These are phyloP conservation scores for Phallusia fumigata DNA, from an alignment of 23 tunicate species.

Conservation along the genomic window DNA sequence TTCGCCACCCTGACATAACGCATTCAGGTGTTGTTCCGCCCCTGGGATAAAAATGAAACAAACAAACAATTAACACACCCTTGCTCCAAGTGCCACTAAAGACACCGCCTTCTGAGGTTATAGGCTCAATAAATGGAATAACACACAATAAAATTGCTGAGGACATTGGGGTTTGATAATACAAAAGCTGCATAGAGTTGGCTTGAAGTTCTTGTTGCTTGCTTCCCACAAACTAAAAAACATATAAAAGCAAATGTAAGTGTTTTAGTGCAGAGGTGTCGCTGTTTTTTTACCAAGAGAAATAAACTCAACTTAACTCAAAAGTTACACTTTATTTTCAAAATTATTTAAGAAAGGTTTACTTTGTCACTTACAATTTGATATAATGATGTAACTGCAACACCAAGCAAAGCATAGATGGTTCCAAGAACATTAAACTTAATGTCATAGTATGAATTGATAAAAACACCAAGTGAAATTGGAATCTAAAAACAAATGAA, in stretches of 20 bases:
- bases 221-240: slow-evolving; percentile 79
- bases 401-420: slow-evolving; percentile 79
- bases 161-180: slow-evolving; percentile 93
- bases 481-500: slow-evolving; percentile 52
- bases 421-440: slow-evolving; percentile 82
- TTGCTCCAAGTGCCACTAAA: slow-evolving; percentile 64
- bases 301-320: too few species aligned
- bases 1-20: too few species aligned
- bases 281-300: too few species aligned
- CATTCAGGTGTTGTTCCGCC: too few species aligned
- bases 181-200: slow-evolving; percentile 93
- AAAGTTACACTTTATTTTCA: too few species aligned
- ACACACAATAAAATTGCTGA: slow-evolving; percentile 54
- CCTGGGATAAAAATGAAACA: too few species aligned
- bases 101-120: slow-evolving; percentile 54
- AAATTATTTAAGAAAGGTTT: too few species aligned
- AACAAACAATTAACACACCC: slow-evolving; percentile 37
- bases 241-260: not conserved
- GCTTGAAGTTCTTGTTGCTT: slow-evolving; percentile 89
- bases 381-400: slow-evolving; percentile 76
- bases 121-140: slow-evolving; percentile 92
- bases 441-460: slow-evolving; percentile 96
- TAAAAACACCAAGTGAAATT: slow-evolving; percentile 70
- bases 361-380: slow-evolving; percentile 75
- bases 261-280: too few species aligned